Conservation (phyloP, 2,888 invertebrate species). For the Oscheius sp. region DNA sequence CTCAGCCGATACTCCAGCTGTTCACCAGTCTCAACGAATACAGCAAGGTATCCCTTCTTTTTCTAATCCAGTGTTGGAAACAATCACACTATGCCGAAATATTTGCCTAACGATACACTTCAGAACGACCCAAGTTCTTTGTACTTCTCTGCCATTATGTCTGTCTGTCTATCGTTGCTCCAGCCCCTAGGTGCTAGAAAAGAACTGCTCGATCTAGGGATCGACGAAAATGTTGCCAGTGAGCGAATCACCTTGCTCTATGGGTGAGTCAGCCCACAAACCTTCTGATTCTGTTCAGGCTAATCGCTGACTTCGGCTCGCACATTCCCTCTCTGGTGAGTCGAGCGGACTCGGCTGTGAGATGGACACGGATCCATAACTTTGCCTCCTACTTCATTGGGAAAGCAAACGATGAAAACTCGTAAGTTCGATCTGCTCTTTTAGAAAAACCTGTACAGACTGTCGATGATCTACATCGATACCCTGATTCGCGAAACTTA, state of each 20-base stretch:
- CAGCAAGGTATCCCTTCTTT: constrained; percentile 19
- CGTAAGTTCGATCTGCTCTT: neutral
- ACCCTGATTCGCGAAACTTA: constrained; percentile 11
- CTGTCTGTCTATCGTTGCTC: constrained; percentile 9
- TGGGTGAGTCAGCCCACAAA: neutral
- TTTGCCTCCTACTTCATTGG: constrained; percentile 22
- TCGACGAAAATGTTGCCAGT: neutral
- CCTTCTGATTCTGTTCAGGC: neutral
- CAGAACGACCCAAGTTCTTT: constrained; percentile 20
- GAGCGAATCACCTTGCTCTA: constrained; percentile 17
- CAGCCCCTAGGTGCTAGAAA: neutral
- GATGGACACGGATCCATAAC: constrained; percentile 31
- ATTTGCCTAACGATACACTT: neutral
- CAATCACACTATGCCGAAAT: no score
- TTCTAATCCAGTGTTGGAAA: neutral
- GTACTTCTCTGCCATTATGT: constrained; percentile 16
- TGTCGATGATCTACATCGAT: constrained; percentile 26
- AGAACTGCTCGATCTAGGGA: neutral
- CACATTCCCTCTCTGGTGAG: neutral
- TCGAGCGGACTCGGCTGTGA: constrained; percentile 15
- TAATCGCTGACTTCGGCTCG: neutral
- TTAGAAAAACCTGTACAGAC: neutral
- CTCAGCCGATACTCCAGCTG: neutral
- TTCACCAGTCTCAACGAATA: constrained; percentile 14
- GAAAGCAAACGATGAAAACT: constrained; percentile 3